Percentiles rank a stretch among this genome's conserved stretches.
Conservation (phyloP, 2,888 invertebrate genomes). For the Ditylenchus weischeri region DNA sequence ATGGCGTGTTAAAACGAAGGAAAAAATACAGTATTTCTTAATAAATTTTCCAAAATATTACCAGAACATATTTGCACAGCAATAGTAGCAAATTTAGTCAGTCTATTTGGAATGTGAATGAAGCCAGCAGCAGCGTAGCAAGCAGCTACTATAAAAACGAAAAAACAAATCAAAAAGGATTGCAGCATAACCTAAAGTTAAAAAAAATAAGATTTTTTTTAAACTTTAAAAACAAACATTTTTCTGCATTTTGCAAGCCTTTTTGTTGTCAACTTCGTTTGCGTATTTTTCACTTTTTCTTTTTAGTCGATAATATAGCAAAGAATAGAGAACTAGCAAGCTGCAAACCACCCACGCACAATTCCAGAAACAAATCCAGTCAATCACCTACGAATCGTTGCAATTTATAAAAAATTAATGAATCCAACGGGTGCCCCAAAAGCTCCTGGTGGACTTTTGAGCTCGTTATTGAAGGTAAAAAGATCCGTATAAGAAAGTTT, state of each 20-base stretch:
- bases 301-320: not conserved
- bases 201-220: no score
- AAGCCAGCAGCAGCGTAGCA: not conserved
- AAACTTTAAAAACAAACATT: not conserved
- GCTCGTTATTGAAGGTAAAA: no score
- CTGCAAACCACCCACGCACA: not conserved
- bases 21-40: no score
- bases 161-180: constrained; percentile 1
- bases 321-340: not conserved
- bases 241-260: not conserved
- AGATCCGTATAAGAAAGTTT: no score
- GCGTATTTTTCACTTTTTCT: constrained; percentile 2
- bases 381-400: not conserved
- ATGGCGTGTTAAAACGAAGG: no score
- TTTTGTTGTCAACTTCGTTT: no score
- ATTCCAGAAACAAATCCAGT: constrained; percentile 7
- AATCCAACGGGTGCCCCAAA: no score
- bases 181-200: not conserved
- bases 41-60: not conserved
- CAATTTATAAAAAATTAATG: no score
- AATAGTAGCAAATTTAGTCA: not conserved
- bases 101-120: not conserved
- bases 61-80: constrained; percentile 4
- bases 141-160: not conserved
- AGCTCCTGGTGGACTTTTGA: no score